Base-by-base conservation (phyloP, 2,888 invertebrate species). In the Urechis unicinctus region DNA sequence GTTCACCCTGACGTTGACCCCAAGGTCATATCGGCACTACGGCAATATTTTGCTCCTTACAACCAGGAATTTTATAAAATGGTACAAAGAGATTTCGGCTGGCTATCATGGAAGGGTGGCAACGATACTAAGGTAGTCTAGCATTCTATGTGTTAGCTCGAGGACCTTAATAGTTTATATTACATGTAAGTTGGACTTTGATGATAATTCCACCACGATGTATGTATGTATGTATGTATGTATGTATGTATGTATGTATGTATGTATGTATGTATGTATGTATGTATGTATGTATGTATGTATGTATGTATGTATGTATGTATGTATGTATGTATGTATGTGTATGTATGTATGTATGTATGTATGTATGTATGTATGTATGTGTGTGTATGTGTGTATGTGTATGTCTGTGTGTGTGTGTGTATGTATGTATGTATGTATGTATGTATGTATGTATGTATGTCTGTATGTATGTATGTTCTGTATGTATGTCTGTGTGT, bases 1-100 rank as follows among this genome's bases (percentile, higher is more conserved):
- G 89, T 81, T 85, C 91, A 93, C 80, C 91, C 93, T 3, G 82
- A 88, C 43, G 89, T 94, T n/a, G 87, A 88, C 78, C 87, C 88
- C 0, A 82, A 85, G 48, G 87, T 72, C 5, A 50, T 67, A 3
- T 31, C 55, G 6, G 67, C 66, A 55, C 63, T 36, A 13, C 36
- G 17, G 9, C 36, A 17, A 13, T 36, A 36, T 17, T 36, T 36
- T 17, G 36, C 36, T 36, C 36, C 36, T 9, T 36, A 36, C 17
- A 36, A 36, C 17, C 9, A 36, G 36, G 36, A 36, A 36, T 36
- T 36, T 17, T 36, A 36, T 17, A 36, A 36, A 36, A 13, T 36
- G 17, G 36, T 36, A 17, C 9, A 36, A 17, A 13, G 9, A 9
- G 17, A 36, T 36, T 36, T 36, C 17, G 36, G 36, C 36, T 36